These are phyloP conservation scores for Panthera uncia DNA, from an alignment of 2,113 vertebrate species.

Conservation along the genomic window DNA sequence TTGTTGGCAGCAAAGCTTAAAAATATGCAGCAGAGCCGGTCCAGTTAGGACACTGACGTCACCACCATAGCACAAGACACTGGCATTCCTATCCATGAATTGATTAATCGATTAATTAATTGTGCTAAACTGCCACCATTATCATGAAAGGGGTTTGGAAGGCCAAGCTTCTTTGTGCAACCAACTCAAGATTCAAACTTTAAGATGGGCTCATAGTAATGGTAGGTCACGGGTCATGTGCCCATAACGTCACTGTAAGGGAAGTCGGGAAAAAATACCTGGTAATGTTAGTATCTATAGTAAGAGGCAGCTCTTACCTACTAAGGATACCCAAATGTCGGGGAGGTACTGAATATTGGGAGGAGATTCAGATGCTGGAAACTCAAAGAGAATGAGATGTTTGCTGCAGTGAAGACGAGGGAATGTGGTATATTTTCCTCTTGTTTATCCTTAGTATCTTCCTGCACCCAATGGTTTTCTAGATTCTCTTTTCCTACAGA, in stretches of 20 bases:
- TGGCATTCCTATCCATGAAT: not conserved
- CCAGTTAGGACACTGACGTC: not conserved
- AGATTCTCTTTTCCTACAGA: not conserved
- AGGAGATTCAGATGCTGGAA: not conserved
- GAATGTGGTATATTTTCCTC: fast-evolving
- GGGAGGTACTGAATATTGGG: not conserved
- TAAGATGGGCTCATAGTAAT: fast-evolving
- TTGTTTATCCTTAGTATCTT: fast-evolving
- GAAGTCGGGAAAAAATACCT: not conserved
- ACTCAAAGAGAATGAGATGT: not conserved
- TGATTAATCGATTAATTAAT: no score
- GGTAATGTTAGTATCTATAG: not conserved
- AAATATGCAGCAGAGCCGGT: fast-evolving
- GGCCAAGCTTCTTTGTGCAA: no score
- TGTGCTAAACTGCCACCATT: fast-evolving
- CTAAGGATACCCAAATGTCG: fast-evolving
- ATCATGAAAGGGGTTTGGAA: fast-evolving
- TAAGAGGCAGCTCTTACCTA: not conserved
- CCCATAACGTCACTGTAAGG: not conserved
- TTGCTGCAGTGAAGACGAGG: fast-evolving
- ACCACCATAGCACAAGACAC: fast-evolving
- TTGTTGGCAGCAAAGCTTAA: fast-evolving
- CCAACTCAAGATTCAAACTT: not conserved
- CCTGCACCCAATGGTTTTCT: not conserved
- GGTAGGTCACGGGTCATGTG: not conserved